Percentiles rank a stretch among this genome's conserved stretches.
Conservation (phyloP, 2,888 invertebrate genomes). For the Erebia aethiops region DNA sequence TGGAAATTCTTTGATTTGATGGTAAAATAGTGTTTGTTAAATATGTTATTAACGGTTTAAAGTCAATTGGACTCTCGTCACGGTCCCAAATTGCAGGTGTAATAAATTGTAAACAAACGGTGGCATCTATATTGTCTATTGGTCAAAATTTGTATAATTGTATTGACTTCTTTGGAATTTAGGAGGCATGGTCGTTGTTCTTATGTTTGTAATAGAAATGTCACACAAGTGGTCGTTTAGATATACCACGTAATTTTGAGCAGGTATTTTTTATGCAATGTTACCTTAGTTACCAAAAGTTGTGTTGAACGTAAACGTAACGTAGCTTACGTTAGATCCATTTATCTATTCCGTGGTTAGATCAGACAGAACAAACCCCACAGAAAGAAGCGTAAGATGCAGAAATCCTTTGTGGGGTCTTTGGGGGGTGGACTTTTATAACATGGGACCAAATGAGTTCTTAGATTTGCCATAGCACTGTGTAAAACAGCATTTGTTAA, state of each 20-base stretch:
- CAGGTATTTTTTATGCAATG: neutral
- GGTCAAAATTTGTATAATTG: conserved; percentile 7
- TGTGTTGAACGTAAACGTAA: no score
- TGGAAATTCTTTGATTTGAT: neutral
- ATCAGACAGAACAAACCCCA: no score
- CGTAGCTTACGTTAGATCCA: no score
- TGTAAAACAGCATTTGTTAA: no score
- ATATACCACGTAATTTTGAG: neutral
- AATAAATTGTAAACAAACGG: conserved; percentile 27
- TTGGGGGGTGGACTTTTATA: no score
- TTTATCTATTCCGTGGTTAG: no score
- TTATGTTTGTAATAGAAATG: neutral
- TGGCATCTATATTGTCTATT: conserved; percentile 21
- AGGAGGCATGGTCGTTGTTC: neutral
- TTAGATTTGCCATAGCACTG: no score
- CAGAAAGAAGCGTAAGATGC: no score
- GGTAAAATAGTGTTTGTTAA: neutral
- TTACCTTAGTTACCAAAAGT: no score
- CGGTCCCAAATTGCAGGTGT: conserved; percentile 34
- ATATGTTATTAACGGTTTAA: conserved; percentile 29
- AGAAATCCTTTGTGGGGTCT: no score
- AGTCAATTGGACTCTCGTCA: conserved; percentile 31
- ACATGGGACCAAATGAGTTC: no score
- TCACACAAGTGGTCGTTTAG: neutral
- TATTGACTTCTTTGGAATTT: neutral